Conservation (phyloP, 2,888 invertebrate species). For the Agonopterix arenella region DNA sequence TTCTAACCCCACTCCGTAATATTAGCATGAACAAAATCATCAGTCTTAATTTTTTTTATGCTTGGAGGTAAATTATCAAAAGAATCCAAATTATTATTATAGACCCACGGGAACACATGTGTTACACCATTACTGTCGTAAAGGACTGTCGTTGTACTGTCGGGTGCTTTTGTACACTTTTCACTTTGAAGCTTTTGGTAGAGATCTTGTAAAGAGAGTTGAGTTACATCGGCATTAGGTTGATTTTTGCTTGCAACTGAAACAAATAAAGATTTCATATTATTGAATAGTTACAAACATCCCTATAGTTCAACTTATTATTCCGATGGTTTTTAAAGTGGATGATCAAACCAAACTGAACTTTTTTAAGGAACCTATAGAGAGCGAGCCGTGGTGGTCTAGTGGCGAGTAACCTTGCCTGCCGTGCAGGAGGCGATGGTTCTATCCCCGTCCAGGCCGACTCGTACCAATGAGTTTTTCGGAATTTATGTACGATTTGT, state of each 20-base stretch:
- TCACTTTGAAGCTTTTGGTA: conserved; percentile 47
- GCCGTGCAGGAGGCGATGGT: too few relatives aligned
- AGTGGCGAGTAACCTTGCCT: too few relatives aligned
- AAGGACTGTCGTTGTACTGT: conserved; percentile 29
- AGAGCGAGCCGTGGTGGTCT: too few relatives aligned
- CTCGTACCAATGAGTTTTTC: too few relatives aligned
- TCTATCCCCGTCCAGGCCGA: too few relatives aligned
- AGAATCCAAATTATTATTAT: conserved; percentile 63
- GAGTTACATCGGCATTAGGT: conserved; percentile 14
- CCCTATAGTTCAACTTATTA: too few relatives aligned
- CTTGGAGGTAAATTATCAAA: conserved; percentile 76
- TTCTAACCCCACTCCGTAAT: conserved; percentile 76
- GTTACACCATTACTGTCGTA: conserved; percentile 51
- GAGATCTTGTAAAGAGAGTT: conserved; percentile 49
- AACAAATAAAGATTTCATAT: not conserved
- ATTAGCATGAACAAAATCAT: conserved; percentile 65
- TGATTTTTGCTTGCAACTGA: conserved; percentile 1
- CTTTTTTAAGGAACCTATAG: too few relatives aligned
- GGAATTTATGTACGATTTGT: too few relatives aligned
- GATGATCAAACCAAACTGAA: too few relatives aligned
- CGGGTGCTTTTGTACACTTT: conserved; percentile 23
- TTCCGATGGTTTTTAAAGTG: too few relatives aligned
- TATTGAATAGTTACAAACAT: too few relatives aligned
- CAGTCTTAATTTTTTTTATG: conserved; percentile 69
- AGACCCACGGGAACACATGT: conserved; percentile 73